Percentiles rank a stretch among this genome's conserved stretches.
phyloP scores from a whole-genome alignment of 1,140 invertebrate genomes.

The Pomacea maculata region DNA sequence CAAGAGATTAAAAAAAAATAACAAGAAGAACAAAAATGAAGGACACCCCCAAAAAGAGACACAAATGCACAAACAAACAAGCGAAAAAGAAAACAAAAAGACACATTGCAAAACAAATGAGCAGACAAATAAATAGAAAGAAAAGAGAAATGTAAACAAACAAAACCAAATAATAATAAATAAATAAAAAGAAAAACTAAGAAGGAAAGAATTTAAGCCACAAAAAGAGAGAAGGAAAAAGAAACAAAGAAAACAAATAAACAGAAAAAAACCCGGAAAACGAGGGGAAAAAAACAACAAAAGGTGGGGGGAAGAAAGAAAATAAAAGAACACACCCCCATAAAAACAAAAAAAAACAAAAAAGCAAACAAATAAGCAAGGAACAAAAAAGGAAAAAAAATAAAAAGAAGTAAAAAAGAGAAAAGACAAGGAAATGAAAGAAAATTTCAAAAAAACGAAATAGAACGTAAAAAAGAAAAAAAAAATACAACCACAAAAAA shows the following conservation, averaged over 20 bases:
- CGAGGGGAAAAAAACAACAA: background rate
- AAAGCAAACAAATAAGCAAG: background rate
- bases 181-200: background rate
- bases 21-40: background rate
- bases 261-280: conserved; percentile 7
- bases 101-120: no score
- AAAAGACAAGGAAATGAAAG: background rate
- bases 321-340: background rate
- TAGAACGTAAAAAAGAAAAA: background rate
- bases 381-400: background rate
- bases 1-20: background rate
- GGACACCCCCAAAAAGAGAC: background rate
- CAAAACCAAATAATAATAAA: no score
- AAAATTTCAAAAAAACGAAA: background rate
- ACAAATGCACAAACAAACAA: background rate
- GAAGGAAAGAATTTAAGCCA: background rate
- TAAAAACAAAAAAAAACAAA: background rate
- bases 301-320: background rate
- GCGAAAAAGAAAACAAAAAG: background rate
- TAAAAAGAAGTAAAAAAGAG: background rate
- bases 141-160: background rate
- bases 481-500: background rate
- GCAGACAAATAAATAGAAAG: background rate
- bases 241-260: conserved; percentile 1
- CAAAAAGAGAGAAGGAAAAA: background rate